These are phyloP conservation scores for Limanda limanda DNA, from an alignment of 2,113 vertebrate genomes.

Conservation along the genomic window DNA sequence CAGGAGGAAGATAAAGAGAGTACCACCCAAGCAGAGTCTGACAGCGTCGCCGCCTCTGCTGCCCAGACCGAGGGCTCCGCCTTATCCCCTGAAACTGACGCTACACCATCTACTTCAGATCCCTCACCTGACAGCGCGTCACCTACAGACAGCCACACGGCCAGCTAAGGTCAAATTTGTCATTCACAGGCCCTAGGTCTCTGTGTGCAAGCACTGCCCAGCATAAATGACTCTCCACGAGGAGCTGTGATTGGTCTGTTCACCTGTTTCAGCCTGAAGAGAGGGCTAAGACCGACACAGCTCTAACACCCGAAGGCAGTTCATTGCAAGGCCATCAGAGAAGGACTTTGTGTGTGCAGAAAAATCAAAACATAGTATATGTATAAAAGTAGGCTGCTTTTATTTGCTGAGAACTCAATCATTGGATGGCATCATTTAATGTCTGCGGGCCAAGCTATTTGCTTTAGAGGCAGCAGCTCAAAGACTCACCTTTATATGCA, in stretches of 20 bases:
- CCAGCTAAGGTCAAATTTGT: constrained; percentile 66
- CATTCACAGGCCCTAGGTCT: background rate
- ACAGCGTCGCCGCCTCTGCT: constrained; percentile 7
- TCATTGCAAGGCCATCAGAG: constrained; percentile 1
- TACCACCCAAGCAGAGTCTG: constrained; percentile 48
- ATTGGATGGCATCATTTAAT: constrained; percentile 23
- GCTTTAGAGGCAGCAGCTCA: constrained; percentile 32
- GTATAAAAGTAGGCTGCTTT: constrained; percentile 32
- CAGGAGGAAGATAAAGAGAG: constrained; percentile 90
- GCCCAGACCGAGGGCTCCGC: constrained; percentile 23
- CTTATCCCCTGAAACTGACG: constrained; percentile 51
- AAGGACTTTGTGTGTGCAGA: constrained; percentile 25
- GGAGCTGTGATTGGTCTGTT: constrained; percentile 16
- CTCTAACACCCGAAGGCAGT: constrained; percentile 9
- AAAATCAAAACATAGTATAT: background rate
- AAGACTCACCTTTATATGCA: constrained; percentile 41
- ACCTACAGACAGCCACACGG: constrained; percentile 59
- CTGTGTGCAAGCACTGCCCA: constrained; percentile 21
- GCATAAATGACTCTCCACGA: constrained; percentile 36
- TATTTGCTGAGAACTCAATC: constrained; percentile 27
- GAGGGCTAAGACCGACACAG: constrained; percentile 10
- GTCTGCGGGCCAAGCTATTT: constrained; percentile 8
- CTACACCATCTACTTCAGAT: constrained; percentile 11
- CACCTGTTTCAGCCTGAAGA: constrained; percentile 11
- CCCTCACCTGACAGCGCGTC: constrained; percentile 21